Evolutionary conservation across 1,140 invertebrate genomes (phyloP), one percentile per base, ranked within the genome.

Genomic region (Oreohelix idahoensis): DNA sequence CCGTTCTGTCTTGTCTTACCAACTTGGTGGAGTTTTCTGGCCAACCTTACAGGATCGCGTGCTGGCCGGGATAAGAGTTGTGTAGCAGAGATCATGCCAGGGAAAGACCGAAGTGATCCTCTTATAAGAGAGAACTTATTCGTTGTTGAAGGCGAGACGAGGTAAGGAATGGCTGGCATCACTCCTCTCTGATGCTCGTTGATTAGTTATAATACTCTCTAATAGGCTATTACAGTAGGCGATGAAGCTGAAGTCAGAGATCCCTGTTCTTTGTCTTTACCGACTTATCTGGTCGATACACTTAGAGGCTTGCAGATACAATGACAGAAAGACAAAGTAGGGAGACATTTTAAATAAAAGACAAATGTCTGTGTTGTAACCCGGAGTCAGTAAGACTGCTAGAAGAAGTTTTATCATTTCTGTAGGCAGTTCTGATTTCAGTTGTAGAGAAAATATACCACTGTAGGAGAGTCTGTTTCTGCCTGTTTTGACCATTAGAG

Each of bases 171-270:
- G 36, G 29, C 32, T 71, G 2, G 36, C 36, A 39, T 45, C 71
- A 45, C 71, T 73, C 71, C 38, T 42, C 42, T 20, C 23, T 42
- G 36, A 42, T 39, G 20, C n/a, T n/a, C 71, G 36, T 26, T 39
- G 71, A 73, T 73, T 45, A 45, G 11, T 73, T 73, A 17, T 73
- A 73, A 73, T 73, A 26, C 71, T 42, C 26, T 39, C 35, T 73
- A 73, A 73, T 73, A 73, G 71, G 71, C 20, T 73, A 36, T 73
- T 73, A 26, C 23, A 11, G 23, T 2, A 35, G 69, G 10, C 4
- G 32, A 71, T 13, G 5, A 5, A 17, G 11, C 36, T 73, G 0
- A 66, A 66, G 63, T 66, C 63, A n/a, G n/a, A 66, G 11, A 66
- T 66, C 11, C 5, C 5, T 17, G 29, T 32, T 32, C 63, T 66